Evolutionary conservation across 2,888 invertebrate species (phyloP).

Genomic region (Tanaodytes sp.): DNA sequence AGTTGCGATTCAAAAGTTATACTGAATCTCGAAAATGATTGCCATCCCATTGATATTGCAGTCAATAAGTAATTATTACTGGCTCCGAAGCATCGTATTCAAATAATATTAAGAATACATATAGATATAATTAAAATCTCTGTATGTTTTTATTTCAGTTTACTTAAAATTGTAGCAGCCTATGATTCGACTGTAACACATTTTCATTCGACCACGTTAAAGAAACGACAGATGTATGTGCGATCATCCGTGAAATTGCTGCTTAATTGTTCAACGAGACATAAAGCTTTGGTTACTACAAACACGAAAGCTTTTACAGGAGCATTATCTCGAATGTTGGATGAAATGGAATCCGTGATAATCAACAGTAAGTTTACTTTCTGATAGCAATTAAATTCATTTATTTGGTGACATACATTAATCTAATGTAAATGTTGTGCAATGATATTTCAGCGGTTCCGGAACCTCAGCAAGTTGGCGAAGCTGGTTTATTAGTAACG

Average conservation of each 20-base stretch:
- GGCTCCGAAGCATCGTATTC: no score
- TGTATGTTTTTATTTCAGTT: constrained; percentile 72
- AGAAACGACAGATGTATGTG: constrained; percentile 78
- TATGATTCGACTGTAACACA: constrained; percentile 73
- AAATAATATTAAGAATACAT: no score
- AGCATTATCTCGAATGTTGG: constrained; percentile 74
- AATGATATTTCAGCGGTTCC: constrained; percentile 68
- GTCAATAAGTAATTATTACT: constrained; percentile 76
- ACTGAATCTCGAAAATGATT: constrained; percentile 71
- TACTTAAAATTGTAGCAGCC: constrained; percentile 78
- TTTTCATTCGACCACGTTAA: constrained; percentile 73
- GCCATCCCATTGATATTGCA: constrained; percentile 76
- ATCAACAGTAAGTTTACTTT: constrained; percentile 70
- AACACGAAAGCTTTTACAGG: constrained; percentile 74
- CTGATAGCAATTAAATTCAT: no score
- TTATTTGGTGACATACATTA: no score
- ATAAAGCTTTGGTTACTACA: constrained; percentile 74
- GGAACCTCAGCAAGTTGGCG: constrained; percentile 71
- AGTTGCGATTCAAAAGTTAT: constrained; percentile 82
- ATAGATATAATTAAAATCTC: no score
- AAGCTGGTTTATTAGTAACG: constrained; percentile 74
- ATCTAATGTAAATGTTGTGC: no score
- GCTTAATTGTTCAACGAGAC: constrained; percentile 75
- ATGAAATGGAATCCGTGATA: constrained; percentile 75
- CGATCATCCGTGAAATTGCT: constrained; percentile 77